Conservation (phyloP, 2,888 invertebrate genomes). For the Iselma pallidipennis region DNA sequence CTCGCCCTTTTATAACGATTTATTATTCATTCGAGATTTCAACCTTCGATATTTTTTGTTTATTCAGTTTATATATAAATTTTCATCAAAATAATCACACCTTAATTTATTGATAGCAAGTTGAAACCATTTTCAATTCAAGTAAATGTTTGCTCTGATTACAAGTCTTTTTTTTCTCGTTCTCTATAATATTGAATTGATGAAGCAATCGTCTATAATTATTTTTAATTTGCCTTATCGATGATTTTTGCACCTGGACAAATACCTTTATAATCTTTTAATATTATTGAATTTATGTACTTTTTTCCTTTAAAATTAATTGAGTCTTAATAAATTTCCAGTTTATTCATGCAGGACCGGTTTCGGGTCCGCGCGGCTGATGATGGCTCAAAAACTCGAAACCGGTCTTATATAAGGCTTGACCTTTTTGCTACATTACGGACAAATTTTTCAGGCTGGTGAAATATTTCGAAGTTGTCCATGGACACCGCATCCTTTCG, state of each 20-base stretch:
- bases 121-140: background rate
- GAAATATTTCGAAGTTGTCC: slow-evolving; percentile 55
- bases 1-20: no score
- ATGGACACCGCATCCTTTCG: slow-evolving; percentile 79
- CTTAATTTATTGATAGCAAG: slow-evolving; percentile 15
- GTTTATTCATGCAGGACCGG: no score
- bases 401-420: no score
- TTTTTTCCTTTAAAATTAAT: slow-evolving; percentile 5
- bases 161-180: slow-evolving; percentile 4
- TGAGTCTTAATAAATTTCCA: background rate
- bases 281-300: no score
- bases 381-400: no score
- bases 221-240: slow-evolving; percentile 22
- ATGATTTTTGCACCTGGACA: slow-evolving; percentile 20
- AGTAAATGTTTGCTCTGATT: slow-evolving; percentile 21
- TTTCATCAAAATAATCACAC: slow-evolving; percentile 10
- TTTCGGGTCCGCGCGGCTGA: no score
- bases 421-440: no score
- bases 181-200: background rate
- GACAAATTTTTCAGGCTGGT: slow-evolving; percentile 18
- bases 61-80: background rate
- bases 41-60: no score
- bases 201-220: slow-evolving; percentile 16
- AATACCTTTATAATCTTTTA: no score
- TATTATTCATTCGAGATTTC: no score